Base-by-base conservation (phyloP, 2,113 vertebrate species). In the Leuciscus idus region DNA sequence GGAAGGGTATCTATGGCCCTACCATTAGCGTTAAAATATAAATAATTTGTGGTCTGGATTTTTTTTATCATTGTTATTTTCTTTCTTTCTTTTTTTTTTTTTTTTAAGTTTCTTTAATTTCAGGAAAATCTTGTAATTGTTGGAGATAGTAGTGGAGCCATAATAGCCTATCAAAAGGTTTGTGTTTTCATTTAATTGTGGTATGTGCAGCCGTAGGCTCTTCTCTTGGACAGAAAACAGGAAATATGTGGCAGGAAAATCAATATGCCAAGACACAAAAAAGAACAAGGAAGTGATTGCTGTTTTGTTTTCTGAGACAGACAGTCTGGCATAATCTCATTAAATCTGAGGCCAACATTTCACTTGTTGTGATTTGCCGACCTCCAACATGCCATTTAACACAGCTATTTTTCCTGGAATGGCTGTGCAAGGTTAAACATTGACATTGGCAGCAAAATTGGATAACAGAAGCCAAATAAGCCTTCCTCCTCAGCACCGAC, bases 251-350 rank as follows among this genome's bases (percentile, higher is more conserved):
- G 61, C 72, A 84, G 39, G 50, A 61, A 81, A 86, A 85, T 89
- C 88, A 86, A 90, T 87, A 88, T 70, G n/a, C 81, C 81, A 83
- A 75, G 87, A 85, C 62, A 75, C 43, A 74, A 84, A 86, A 15
- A 66, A 59, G 19, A 77, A 77, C 64, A 68, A 85, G 68, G 19
- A 36, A 78, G 28, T 78, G 81, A 57, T 68, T 73, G 85, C 23
- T 43, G 76, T 82, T 86, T 62, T 86, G 62, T 85, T 72, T 81
- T 50, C 46, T 10, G 48, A 72, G 78, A 79, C 39, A 87, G 77
- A 75, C 64, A 33, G 68, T 36, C 68, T 81, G 72, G 26, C 64
- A 39, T 80, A 84, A 75, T 85, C 84, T 88, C 87, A 83, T 88
- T 81, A 83, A 70, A 76, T 80, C 59, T 21, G 3, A 17, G 73